A percentile compares a stretch with the other conserved stretches of the same genome.
Evolutionary conservation across 2,113 vertebrate species (phyloP).

Genomic region (Nerophis ophidion): DNA sequence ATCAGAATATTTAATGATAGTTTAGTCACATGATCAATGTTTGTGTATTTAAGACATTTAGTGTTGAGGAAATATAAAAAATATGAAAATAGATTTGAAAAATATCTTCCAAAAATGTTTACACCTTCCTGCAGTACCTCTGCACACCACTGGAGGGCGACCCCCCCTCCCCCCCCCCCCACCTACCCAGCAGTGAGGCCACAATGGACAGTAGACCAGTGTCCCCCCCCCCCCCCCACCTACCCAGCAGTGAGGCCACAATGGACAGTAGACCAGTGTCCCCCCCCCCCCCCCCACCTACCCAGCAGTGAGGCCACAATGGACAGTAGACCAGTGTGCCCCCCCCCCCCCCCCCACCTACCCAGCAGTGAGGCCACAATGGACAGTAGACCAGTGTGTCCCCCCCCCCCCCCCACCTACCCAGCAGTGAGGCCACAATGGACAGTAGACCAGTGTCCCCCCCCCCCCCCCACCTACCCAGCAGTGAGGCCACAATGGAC

Average conservation of each 20-base stretch:
- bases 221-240: too few species aligned
- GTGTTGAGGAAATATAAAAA: too few species aligned
- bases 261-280: conserved; percentile 76
- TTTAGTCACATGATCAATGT: too few species aligned
- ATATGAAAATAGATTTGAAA: too few species aligned
- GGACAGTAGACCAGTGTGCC: conserved; percentile 78
- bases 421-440: conserved; percentile 50
- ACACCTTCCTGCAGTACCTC: too few species aligned
- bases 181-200: conserved; percentile 53
- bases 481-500: conserved; percentile 50
- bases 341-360: too few species aligned
- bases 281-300: too few species aligned
- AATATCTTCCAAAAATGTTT: too few species aligned
- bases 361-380: conserved; percentile 55
- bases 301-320: conserved; percentile 55
- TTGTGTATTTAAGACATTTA: too few species aligned
- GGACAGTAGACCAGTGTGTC: conserved; percentile 78
- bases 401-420: too few species aligned
- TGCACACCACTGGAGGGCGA: not conserved
- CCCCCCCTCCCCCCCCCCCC: not conserved
- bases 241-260: conserved; percentile 57
- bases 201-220: conserved; percentile 75
- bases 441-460: conserved; percentile 80
- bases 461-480: too few species aligned
- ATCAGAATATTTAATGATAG: too few species aligned